Conservation (phyloP, 2,888 invertebrate species). For the Sphinx pinastri region DNA sequence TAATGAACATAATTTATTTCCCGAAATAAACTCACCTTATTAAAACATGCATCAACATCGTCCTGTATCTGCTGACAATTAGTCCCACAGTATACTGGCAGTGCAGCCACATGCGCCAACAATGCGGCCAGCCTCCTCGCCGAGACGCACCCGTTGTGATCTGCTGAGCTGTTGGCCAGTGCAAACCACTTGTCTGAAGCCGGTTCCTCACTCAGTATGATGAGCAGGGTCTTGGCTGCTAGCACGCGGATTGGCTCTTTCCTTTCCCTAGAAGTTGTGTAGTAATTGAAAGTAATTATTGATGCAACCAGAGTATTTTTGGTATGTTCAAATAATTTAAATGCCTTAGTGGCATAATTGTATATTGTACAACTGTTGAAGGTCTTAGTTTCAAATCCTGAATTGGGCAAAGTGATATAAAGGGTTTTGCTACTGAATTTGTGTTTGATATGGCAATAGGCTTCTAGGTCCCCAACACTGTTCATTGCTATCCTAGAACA, state of each 20-base stretch:
- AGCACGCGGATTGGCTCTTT: conserved; percentile 86
- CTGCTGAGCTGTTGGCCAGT: conserved; percentile 88
- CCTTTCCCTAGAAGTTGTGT: conserved; percentile 74
- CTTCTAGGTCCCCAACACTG: no score
- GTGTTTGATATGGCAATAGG: no score
- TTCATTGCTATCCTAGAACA: no score
- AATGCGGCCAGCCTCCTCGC: conserved; percentile 85
- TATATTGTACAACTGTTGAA: no score
- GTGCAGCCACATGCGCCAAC: conserved; percentile 85
- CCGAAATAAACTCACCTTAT: conserved; percentile 76
- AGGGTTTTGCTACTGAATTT: no score
- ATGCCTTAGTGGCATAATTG: no score
- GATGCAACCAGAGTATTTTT: not conserved
- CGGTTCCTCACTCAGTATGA: conserved; percentile 86
- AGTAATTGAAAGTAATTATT: not conserved
- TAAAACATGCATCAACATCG: conserved; percentile 89
- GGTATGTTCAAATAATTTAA: no score
- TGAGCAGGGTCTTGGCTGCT: conserved; percentile 87
- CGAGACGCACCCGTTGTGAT: conserved; percentile 90
- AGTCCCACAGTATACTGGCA: conserved; percentile 84
- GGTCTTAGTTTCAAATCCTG: no score
- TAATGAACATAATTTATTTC: not conserved
- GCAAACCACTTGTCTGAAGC: conserved; percentile 86
- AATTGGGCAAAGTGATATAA: no score
- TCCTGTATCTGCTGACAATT: conserved; percentile 85